Evolutionary conservation across 1,140 invertebrate species (phyloP), one percentile per base, ranked within the genome.

Genomic region (Halesus radiatus): DNA sequence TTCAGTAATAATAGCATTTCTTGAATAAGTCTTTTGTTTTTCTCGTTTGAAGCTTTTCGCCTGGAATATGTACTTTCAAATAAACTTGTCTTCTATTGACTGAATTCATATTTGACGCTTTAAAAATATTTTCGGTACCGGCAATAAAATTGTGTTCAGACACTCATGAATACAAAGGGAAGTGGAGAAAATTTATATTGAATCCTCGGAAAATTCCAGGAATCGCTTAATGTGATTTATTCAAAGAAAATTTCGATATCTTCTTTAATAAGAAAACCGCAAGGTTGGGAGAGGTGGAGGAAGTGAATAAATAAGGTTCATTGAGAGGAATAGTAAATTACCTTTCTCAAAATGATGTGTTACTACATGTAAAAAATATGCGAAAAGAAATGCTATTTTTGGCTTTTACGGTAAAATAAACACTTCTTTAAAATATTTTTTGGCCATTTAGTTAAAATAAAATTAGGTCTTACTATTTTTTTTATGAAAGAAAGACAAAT

Each of bases 211-310:
- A 66, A 26, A 66, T 66, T 66, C 62, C 22, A 26, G 62, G 62
- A 66, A 66, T 66, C 62, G 26, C 62, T 66, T 66, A 66, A 66
- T 66, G 62, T 66, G 62, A 66, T 66, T 66, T 66, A 66, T 66
- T 66, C 62, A 66, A 66, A 66, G 62, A 26, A 66, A 66, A 66
- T 66, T 66, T 66, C 62, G 62, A 66, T 66, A 66, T 66, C 62
- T 45, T 45, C 37, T 66, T 66, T 66, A 66, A 66, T 66, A 66
- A 66, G 62, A 66, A 66, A 66, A 66, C 62, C 62, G 26, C 62
- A 66, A 66, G 62, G 62, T 66, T 23, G 62, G 29, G 62, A 13
- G 62, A 32, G 62, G 29, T 66, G 26, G 62, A 16, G 62, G 15
- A 45, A 13, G 37, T 45, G 37, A 45, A 45, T 45, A 45, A 37